A percentile compares a stretch with the other conserved stretches of the same genome.
These are phyloP conservation scores for Nemotelus pantherinus DNA, from an alignment of 2,888 invertebrate genomes.

Conservation along the genomic window DNA sequence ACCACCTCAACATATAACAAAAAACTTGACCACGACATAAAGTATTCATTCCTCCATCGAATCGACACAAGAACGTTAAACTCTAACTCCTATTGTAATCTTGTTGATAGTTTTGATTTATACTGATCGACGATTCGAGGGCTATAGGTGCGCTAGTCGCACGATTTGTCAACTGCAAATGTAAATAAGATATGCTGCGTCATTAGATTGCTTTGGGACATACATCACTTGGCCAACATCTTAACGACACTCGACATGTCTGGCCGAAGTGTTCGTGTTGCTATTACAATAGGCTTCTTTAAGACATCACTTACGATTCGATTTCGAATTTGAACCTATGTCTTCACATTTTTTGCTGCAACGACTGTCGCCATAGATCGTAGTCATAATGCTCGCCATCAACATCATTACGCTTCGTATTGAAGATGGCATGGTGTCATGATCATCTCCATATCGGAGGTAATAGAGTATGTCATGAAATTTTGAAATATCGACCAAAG, in stretches of 20 bases:
- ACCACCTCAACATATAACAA: no score
- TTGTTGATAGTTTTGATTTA: slow-evolving; percentile 21
- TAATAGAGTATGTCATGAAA: no score
- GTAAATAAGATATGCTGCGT: slow-evolving; percentile 44
- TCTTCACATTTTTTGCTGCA: background rate
- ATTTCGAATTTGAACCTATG: background rate
- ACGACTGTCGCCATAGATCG: slow-evolving; percentile 24
- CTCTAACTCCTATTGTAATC: slow-evolving; percentile 1
- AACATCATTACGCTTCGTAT: slow-evolving; percentile 6
- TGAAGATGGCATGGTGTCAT: slow-evolving; percentile 29
- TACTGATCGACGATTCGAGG: slow-evolving; percentile 38
- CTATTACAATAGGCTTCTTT: slow-evolving; percentile 29
- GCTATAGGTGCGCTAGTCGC: slow-evolving; percentile 44
- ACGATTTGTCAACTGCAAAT: slow-evolving; percentile 50
- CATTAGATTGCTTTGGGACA: slow-evolving; percentile 40
- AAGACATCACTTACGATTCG: background rate
- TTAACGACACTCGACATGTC: slow-evolving; percentile 40
- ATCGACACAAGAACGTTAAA: no score
- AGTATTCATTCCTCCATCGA: no score
- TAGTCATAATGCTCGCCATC: slow-evolving; percentile 22
- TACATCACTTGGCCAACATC: slow-evolving; percentile 39
- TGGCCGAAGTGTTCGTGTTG: slow-evolving; percentile 26
- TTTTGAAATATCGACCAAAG: no score
- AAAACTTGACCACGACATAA: no score
- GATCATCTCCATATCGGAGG: slow-evolving; percentile 2